Base-by-base conservation (phyloP, 1,140 invertebrate species). In the Diprion similis region DNA sequence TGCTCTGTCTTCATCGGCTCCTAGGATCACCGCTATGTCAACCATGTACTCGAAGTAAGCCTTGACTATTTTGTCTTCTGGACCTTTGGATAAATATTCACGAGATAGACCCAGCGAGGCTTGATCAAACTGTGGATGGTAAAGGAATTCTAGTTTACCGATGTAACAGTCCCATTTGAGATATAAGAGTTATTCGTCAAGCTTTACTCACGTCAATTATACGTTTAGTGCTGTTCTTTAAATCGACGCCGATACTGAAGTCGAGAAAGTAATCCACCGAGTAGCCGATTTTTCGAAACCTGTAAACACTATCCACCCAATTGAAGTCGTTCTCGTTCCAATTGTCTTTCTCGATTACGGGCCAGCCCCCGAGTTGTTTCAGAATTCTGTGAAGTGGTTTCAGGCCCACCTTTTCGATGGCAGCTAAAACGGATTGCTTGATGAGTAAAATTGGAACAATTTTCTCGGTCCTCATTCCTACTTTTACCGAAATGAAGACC, bases 231-330 rank as follows among this genome's bases (percentile, higher is more conserved):
- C 94, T 96, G 84, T 98, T 98, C 84, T 96, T 97, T n/a, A 97
- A 90, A 87, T 98, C 96, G 9, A 95, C 94, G 6, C 93, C 92
- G 71, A 98, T 93, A 48, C 95, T 96, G 78, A 98, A 96, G 80
- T 97, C 95, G n/a, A 99, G 90, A 81, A 98, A 93, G 82, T 98
- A 97, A 84, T 97, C 95, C 64, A 96, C 93, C 8, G 94, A 95
- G 83, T 95, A 97, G 6, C 97, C 97, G 8, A 90, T 86, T 68
- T 89, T 87, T 18, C 94, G 90, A 87, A 96, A 97, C 72, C 91
- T 93, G 87, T 94, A 96, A 6, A 97, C 92, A 10, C 93, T 93
- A 75, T 95, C 89, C 79, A 92, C 93, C 96, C 96, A 98, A 66
- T 92, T 90, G 85, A 95, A 97, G 1, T 89, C 83, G 19, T 90